Conservation (phyloP, 1,140 invertebrate genomes). For the Nixonia krombeini region DNA sequence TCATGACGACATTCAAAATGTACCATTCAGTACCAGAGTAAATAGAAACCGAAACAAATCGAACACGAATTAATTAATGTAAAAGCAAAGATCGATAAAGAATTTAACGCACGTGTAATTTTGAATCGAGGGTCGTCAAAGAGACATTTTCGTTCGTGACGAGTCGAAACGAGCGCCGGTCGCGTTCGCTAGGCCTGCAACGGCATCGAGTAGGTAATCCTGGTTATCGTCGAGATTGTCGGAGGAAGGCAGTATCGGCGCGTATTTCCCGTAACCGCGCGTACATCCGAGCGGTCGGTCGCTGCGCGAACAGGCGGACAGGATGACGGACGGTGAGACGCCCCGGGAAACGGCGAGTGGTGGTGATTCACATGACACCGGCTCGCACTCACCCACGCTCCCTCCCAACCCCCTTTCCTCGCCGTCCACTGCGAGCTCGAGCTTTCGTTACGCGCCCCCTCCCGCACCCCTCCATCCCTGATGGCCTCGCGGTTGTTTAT, state of each 20-base stretch:
- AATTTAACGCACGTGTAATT: no score
- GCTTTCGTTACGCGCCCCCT: conserved; percentile 9
- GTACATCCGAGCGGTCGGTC: conserved; percentile 41
- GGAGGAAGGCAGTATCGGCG: conserved; percentile 36
- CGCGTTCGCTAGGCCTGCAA: no score
- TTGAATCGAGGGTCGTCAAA: no score
- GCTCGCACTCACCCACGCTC: conserved; percentile 60
- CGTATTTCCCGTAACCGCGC: conserved; percentile 40
- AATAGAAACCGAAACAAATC: no score
- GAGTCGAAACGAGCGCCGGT: no score
- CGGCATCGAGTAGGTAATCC: no score
- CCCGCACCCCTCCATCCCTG: no score
- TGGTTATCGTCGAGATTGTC: conserved; percentile 41
- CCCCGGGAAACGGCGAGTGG: conserved; percentile 58
- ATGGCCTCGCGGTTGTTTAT: conserved; percentile 2
- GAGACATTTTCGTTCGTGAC: no score
- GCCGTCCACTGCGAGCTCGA: conserved; percentile 10
- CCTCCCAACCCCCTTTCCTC: conserved; percentile 37
- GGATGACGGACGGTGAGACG: conserved; percentile 66
- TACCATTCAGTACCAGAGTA: no score
- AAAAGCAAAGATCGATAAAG: no score
- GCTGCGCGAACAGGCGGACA: conserved; percentile 66
- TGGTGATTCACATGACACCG: conserved; percentile 65
- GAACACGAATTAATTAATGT: no score
- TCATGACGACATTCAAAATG: no score